phyloP scores from a whole-genome alignment of 1,140 invertebrate species.

The Chironomus striatipennis region DNA sequence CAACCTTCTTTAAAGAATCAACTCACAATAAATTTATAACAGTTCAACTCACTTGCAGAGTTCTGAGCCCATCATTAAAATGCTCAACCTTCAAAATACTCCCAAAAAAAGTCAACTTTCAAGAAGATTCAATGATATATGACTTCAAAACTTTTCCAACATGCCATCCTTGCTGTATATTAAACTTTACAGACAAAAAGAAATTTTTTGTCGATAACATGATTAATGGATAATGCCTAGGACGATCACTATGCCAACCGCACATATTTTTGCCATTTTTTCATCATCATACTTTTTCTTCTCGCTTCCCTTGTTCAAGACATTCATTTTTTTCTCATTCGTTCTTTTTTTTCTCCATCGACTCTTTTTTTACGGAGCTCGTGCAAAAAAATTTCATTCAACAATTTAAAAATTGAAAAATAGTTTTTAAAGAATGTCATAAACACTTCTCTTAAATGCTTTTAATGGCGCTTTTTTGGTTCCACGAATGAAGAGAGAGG shows the following conservation, averaged over 20 bases:
- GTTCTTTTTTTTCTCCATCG: background rate
- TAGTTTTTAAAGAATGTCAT: conserved; percentile 23
- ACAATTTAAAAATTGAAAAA: conserved; percentile 23
- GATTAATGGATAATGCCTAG: background rate
- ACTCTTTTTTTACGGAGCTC: background rate
- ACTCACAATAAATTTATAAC: no score
- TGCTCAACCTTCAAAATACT: no score
- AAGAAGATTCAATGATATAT: no score
- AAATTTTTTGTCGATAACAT: no score
- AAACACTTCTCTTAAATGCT: conserved; percentile 2
- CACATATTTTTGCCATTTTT: conserved; percentile 23
- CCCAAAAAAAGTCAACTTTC: no score
- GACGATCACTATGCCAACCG: conserved; percentile 22
- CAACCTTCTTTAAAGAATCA: no score
- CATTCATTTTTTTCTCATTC: background rate
- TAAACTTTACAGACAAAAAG: no score
- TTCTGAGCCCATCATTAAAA: no score
- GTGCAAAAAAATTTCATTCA: background rate
- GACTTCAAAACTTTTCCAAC: no score
- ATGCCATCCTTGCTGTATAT: no score
- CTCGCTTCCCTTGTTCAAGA: conserved; percentile 6
- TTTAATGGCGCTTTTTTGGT: background rate
- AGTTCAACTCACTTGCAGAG: no score
- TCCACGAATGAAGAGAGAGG: background rate
- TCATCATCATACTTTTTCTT: conserved; percentile 20